Evolutionary conservation across 2,113 vertebrate genomes (phyloP).

Genomic region (Chaetura pelagica): DNA sequence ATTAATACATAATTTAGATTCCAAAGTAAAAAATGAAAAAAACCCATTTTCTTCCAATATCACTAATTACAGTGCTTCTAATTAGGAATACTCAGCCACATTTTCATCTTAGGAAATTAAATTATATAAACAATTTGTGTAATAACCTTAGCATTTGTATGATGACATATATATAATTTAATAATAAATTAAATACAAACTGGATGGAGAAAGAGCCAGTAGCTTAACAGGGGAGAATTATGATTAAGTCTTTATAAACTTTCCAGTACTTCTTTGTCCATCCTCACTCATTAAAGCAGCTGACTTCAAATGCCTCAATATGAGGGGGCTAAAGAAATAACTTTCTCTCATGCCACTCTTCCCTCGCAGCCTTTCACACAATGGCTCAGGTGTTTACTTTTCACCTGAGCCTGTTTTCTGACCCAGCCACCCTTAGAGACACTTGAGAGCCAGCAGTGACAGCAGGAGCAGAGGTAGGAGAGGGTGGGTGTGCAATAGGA

Average conservation of each 20-base stretch:
- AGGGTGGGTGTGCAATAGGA: background rate
- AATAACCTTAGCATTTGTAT: background rate
- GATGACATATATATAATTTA: too few species aligned
- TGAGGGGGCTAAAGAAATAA: background rate
- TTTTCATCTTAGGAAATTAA: slow-evolving; percentile 10
- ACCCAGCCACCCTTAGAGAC: background rate
- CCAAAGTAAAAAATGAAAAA: background rate
- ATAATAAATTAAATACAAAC: background rate
- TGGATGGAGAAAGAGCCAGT: background rate
- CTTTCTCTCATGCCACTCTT: background rate
- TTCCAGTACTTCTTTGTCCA: background rate
- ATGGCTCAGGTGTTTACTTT: background rate
- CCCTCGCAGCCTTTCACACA: background rate
- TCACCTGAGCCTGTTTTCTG: background rate
- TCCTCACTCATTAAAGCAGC: background rate
- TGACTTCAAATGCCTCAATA: background rate
- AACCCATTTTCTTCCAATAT: background rate
- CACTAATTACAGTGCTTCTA: background rate
- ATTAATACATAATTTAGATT: background rate
- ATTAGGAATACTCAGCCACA: background rate
- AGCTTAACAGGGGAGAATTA: background rate
- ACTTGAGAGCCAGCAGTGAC: background rate
- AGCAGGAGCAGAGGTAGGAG: background rate
- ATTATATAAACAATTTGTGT: background rate
- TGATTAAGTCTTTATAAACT: background rate